Percentiles rank a stretch among this genome's conserved stretches.
Evolutionary conservation across 2,113 vertebrate species (phyloP).

Genomic region (Felis chaus): DNA sequence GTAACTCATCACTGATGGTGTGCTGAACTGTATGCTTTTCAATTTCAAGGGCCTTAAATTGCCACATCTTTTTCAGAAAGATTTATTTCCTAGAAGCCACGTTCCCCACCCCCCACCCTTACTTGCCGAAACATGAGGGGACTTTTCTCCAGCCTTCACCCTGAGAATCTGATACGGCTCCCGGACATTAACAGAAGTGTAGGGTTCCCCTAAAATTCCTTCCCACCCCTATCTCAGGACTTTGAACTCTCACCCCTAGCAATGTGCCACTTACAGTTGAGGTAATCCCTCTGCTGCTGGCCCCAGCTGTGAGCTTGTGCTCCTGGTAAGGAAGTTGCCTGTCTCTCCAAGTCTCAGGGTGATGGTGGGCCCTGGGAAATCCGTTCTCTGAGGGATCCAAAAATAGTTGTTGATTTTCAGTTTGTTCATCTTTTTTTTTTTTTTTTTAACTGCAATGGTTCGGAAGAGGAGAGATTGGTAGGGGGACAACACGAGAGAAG

Average conservation of each 20-base stretch:
- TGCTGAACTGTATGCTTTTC: neutral
- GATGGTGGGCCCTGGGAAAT: neutral
- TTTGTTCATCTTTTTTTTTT: neutral
- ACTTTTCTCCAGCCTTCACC: neutral
- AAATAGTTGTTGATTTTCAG: neutral
- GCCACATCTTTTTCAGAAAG: neutral
- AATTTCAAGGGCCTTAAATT: neutral
- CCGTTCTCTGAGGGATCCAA: neutral
- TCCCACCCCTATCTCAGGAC: neutral
- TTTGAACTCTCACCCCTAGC: neutral
- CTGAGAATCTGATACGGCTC: neutral
- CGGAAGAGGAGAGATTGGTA: neutral
- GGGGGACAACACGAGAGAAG: neutral
- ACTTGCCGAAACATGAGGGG: neutral
- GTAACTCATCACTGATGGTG: neutral
- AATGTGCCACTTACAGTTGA: neutral
- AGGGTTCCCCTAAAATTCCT: neutral
- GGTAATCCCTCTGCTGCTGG: fast-evolving
- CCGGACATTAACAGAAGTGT: neutral
- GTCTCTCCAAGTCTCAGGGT: neutral
- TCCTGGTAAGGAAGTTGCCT: neutral
- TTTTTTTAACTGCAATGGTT: neutral
- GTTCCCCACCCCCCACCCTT: neutral
- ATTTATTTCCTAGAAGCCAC: neutral
- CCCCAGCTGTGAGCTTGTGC: too few relatives aligned